Evolutionary conservation across 1,140 invertebrate species (phyloP).

Genomic region (Steinernema khuongi): DNA sequence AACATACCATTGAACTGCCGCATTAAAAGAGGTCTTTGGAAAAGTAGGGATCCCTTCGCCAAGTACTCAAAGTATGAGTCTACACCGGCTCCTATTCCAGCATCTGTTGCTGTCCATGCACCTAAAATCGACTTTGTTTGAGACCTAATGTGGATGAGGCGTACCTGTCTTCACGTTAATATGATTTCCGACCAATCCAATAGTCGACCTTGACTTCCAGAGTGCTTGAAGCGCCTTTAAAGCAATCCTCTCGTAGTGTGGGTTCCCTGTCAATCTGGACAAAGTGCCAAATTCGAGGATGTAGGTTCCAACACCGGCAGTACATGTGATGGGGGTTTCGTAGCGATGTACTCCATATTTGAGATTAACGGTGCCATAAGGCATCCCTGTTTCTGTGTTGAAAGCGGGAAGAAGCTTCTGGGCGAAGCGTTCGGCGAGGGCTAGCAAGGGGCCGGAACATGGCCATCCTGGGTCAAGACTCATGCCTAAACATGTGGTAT

Average conservation of each 20-base stretch:
- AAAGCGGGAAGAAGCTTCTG: constrained; percentile 69
- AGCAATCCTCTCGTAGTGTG: constrained; percentile 85
- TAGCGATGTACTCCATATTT: constrained; percentile 82
- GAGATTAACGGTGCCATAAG: constrained; percentile 91
- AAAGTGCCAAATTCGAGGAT: constrained; percentile 93
- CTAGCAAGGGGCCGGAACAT: constrained; percentile 84
- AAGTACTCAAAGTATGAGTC: constrained; percentile 99
- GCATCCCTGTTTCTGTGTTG: constrained; percentile 76
- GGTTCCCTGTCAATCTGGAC: constrained; percentile 86
- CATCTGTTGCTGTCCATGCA: constrained; percentile 91
- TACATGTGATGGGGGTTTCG: constrained; percentile 93
- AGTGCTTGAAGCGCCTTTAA: constrained; percentile 81
- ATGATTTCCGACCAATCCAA: constrained; percentile 88
- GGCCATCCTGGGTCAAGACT: constrained; percentile 88
- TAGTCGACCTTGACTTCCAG: constrained; percentile 76
- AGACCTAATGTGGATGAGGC: not conserved
- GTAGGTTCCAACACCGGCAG: constrained; percentile 93
- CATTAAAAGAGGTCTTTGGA: constrained; percentile 76
- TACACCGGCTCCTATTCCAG: constrained; percentile 77
- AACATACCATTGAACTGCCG: constrained; percentile 73
- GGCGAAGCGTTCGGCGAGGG: constrained; percentile 87
- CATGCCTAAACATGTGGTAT: constrained; percentile 64
- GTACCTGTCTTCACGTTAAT: constrained; percentile 80
- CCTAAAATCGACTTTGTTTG: constrained; percentile 62
- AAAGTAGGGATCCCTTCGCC: constrained; percentile 78